Conservation (phyloP, 2,888 invertebrate genomes). For the Oithona nana region DNA sequence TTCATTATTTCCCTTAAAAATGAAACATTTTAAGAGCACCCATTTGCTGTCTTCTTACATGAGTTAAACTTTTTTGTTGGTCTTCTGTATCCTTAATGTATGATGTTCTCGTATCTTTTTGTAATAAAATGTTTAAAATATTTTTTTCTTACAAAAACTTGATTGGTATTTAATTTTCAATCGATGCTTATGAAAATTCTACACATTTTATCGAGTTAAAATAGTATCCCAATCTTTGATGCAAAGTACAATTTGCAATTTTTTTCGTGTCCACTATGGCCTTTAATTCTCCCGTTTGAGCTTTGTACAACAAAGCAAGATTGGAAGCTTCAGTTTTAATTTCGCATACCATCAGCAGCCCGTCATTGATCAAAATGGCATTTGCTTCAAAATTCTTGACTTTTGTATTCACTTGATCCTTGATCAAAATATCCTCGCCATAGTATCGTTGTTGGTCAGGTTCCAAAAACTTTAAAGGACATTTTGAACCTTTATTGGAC, state of each 20-base stretch:
- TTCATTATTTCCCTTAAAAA: not conserved
- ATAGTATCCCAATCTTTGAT: too few species aligned
- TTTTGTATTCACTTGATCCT: not conserved
- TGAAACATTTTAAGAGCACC: too few species aligned
- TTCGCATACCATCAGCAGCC: not conserved
- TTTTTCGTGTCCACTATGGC: not conserved
- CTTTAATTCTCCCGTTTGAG: not conserved
- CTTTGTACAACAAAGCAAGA: not conserved
- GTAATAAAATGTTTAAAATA: not conserved
- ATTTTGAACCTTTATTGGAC: not conserved
- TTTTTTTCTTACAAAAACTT: not conserved
- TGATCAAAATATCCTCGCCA: not conserved
- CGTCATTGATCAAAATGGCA: not conserved
- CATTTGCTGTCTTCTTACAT: not conserved
- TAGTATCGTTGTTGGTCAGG: not conserved
- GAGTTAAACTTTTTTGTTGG: not conserved
- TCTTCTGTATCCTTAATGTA: not conserved
- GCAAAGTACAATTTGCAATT: too few species aligned
- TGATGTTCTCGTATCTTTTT: not conserved
- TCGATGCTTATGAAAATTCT: too few species aligned
- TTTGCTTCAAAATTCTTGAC: not conserved
- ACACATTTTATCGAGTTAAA: too few species aligned
- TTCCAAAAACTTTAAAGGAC: not conserved
- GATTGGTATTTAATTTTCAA: too few species aligned
- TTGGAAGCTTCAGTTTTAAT: not conserved